Percentiles rank a stretch among this genome's conserved stretches.
These are phyloP conservation scores for Papio anubis DNA, from an alignment of 2,113 vertebrate genomes.

Conservation along the genomic window DNA sequence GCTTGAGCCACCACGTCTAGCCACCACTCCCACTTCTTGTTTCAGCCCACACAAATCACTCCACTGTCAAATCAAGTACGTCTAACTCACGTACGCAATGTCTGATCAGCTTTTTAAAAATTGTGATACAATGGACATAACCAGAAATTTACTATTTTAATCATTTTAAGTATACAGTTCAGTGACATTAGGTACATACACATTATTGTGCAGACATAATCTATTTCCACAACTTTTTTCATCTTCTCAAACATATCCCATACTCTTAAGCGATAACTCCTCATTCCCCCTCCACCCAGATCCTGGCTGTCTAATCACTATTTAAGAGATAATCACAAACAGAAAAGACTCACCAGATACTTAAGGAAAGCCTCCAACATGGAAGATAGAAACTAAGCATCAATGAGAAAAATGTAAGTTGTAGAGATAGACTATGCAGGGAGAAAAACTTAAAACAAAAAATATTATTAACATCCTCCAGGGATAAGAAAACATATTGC, in stretches of 20 bases:
- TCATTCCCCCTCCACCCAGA: neutral
- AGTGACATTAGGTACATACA: neutral
- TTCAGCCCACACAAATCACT: rapidly evolving
- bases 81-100: neutral
- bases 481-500: slow-evolving; percentile 7
- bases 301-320: neutral
- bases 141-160: neutral
- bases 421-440: neutral
- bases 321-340: neutral
- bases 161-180: neutral
- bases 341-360: neutral
- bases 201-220: neutral
- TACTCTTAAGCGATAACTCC: neutral
- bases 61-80: neutral
- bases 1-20: too few species aligned
- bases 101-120: neutral
- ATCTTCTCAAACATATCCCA: neutral
- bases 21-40: neutral
- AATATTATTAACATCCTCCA: neutral
- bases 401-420: neutral
- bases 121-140: neutral
- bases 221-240: neutral
- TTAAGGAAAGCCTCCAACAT: neutral
- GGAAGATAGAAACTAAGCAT: neutral
- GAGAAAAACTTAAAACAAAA: neutral